Conservation (phyloP, 2,888 invertebrate genomes). For the Pimpla rufipes region DNA sequence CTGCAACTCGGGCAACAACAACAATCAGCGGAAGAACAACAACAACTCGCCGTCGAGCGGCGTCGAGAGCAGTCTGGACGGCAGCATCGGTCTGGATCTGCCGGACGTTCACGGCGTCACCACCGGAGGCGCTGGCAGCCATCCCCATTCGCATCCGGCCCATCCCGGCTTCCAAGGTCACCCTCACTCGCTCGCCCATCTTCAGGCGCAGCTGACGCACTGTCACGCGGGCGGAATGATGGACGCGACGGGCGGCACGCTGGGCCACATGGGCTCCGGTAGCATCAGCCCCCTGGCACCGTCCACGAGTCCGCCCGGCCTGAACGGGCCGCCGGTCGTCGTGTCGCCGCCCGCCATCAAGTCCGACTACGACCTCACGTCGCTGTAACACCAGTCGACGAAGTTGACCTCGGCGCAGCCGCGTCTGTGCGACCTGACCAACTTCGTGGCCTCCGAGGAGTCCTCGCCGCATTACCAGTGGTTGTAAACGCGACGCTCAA, state of each 20-base stretch:
- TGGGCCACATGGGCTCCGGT: constrained; percentile 81
- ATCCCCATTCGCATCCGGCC: constrained; percentile 76
- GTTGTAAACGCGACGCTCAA: constrained; percentile 48
- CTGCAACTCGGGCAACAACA: constrained; percentile 86
- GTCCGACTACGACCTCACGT: constrained; percentile 95
- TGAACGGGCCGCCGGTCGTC: constrained; percentile 58
- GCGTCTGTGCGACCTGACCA: constrained; percentile 67
- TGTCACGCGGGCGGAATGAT: constrained; percentile 83
- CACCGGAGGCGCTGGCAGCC: constrained; percentile 58
- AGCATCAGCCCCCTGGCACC: constrained; percentile 84
- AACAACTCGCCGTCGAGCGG: constrained; percentile 84
- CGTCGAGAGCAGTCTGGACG: constrained; percentile 82
- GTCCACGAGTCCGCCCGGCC: constrained; percentile 81
- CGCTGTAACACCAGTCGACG: constrained; percentile 87
- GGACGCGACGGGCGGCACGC: constrained; percentile 81
- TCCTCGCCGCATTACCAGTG: constrained; percentile 69
- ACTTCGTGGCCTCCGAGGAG: constrained; percentile 65
- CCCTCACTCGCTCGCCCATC: constrained; percentile 85
- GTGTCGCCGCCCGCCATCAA: constrained; percentile 89
- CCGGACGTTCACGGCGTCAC: constrained; percentile 81
- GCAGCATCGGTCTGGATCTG: constrained; percentile 80
- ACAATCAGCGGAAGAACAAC: constrained; percentile 89
- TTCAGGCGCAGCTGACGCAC: constrained; percentile 85
- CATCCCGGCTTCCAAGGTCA: constrained; percentile 82
- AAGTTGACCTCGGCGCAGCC: constrained; percentile 62